A percentile compares a stretch with the other conserved stretches of the same genome.
Conservation (phyloP, 2,888 invertebrate genomes). For the Mantis religiosa region DNA sequence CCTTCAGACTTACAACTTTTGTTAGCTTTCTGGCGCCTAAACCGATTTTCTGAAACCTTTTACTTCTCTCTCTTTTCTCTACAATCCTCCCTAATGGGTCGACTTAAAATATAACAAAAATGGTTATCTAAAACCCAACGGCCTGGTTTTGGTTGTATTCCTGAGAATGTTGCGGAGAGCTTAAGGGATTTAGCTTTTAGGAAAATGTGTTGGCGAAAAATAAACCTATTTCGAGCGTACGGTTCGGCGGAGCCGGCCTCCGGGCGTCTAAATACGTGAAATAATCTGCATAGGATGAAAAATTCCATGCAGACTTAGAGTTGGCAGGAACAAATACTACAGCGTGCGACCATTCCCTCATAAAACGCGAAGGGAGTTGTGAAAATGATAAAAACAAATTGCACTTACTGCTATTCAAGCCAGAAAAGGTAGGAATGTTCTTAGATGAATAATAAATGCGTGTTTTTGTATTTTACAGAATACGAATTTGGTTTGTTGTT, state of each 20-base stretch:
- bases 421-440: no score
- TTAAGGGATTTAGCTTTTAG: background rate
- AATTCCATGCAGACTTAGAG: background rate
- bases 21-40: background rate
- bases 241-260: no score
- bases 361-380: background rate
- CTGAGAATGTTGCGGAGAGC: background rate
- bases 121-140: background rate
- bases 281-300: background rate
- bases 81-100: background rate
- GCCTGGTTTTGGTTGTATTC: background rate
- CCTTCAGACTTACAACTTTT: background rate
- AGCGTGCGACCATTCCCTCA: background rate
- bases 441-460: no score
- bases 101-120: background rate
- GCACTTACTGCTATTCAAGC: background rate
- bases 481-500: no score
- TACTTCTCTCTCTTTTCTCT: background rate
- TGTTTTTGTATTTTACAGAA: no score
- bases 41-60: background rate
- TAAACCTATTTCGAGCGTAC: background rate
- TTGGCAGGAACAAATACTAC: background rate
- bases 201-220: background rate
- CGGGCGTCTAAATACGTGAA: background rate
- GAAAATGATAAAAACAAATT: background rate